phyloP scores from a whole-genome alignment of 2,113 vertebrate genomes.

The Felis catus region F.catus_Fca126_mat1.0 CM031419.1:114553501-114554000 shows the following conservation, averaged over 20 bases:
- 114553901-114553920: not conserved
- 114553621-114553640: not conserved
- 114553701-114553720: not conserved
- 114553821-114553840: not conserved
- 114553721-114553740: not conserved
- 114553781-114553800: not conserved
- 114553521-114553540: not conserved
- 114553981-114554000: not conserved
- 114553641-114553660: not conserved
- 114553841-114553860: not conserved
- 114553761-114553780: not conserved
- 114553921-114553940: not conserved
- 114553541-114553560: not conserved
- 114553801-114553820: rapidly evolving
- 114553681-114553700: not conserved
- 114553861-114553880: not conserved
- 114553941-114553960: not conserved
- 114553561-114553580: not conserved
- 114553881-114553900: not conserved
- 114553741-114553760: not conserved
- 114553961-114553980: not conserved
- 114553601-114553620: not conserved
- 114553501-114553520: not conserved
- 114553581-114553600: not conserved
- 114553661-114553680: not conserved